Base-by-base conservation (phyloP, 1,140 invertebrate species). In the Cydia pomonella region DNA sequence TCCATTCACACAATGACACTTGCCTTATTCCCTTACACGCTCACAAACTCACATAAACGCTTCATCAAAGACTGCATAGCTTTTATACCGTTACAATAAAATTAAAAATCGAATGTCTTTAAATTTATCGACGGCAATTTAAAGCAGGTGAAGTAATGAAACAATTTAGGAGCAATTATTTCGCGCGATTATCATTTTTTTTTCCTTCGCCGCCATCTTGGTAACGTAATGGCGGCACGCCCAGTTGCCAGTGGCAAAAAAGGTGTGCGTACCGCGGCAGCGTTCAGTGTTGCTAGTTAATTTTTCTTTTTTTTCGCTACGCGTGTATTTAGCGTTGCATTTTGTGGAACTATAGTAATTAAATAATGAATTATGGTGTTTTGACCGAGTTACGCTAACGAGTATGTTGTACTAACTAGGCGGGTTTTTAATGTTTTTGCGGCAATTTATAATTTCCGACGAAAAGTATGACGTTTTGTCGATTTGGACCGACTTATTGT, bases 161-260 rank as follows among this genome's bases (percentile, higher is more conserved):
- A 85, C 79, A 84, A 85, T 85, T 85, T 83, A 82, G 78, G 74
- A 59, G 74, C 80, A 84, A 85, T 85, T 85, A 85, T 83, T 80
- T 79, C 72, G 76, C 77, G 79, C 80, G 77, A 80, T 83, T 82
- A 79, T 80, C 75, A 71, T 75, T 82, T 78, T 84, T 82, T 84
- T 84, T 80, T 73, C 75, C 75, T 25, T 74, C 64, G 78, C 80
- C 66, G 84, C 84, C 84, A 86, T 86, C 72, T 85, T 85, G 84
- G 53, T 76, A 69, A 27, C 74, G 78, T 76, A 79, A 83, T 80
- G 76, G 78, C 77, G 84, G 71, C 79, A 82, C 84, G 82, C 81
- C 80, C 81, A 80, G 78, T 80, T 74, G 77, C 75, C 73, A 75
- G 53, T 73, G 38, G 64, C 63, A 77, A 79, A 80, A 76, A 77